Conservation (phyloP, 2,797 vertebrate species). For the Enoplosus armatus region DNA sequence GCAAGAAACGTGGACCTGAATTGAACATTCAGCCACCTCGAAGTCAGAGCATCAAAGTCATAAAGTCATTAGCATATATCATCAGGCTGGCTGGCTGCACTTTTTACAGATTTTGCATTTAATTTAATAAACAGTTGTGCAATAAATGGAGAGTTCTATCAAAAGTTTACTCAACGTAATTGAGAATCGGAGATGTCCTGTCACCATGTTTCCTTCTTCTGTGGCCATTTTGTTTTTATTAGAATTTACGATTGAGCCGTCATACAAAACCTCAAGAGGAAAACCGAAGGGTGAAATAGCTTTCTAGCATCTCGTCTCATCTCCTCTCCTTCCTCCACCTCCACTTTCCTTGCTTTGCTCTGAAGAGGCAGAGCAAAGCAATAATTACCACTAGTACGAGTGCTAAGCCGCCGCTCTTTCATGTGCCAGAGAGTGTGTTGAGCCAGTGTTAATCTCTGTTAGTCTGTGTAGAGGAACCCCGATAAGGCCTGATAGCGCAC, state of each 20-base stretch:
- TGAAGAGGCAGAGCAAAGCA: slow-evolving; percentile 72
- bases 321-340: slow-evolving; percentile 25
- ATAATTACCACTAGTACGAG: slow-evolving; percentile 75
- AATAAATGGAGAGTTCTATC: background rate
- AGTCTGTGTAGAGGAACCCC: slow-evolving; percentile 70
- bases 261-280: slow-evolving; percentile 17
- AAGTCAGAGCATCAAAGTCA: background rate
- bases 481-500: slow-evolving; percentile 72
- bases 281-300: slow-evolving; percentile 19
- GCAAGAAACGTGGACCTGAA: slow-evolving; percentile 20
- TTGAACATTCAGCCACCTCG: slow-evolving; percentile 20
- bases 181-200: background rate
- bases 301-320: slow-evolving; percentile 38
- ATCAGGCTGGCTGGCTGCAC: background rate
- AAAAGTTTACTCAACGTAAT: background rate
- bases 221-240: slow-evolving; percentile 32
- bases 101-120: slow-evolving; percentile 12
- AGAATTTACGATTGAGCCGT: slow-evolving; percentile 32
- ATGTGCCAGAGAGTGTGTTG: slow-evolving; percentile 75
- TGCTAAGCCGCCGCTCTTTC: slow-evolving; percentile 75
- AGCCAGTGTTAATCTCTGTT: slow-evolving; percentile 81
- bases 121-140: background rate
- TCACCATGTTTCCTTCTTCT: background rate
- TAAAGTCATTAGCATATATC: background rate
- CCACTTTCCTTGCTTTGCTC: slow-evolving; percentile 39